Evolutionary conservation across 2,888 invertebrate genomes (phyloP), one percentile per base, ranked within the genome.

Genomic region (Ceriagrion tenellum): DNA sequence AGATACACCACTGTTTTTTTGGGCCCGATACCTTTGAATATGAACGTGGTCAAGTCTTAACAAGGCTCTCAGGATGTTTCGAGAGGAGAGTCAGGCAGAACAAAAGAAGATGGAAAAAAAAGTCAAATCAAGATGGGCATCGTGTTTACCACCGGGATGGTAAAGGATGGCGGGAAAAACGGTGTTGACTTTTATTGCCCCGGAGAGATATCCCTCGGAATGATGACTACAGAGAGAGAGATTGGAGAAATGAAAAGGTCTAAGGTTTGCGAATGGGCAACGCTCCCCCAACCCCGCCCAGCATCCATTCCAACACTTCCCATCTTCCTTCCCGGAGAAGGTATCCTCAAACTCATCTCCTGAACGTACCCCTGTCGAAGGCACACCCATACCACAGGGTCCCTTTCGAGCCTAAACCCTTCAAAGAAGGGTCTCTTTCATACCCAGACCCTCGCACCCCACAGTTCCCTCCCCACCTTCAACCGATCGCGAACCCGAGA

Each of bases 161-260:
- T 10, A 69, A 69, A 26, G 20, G 69, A 69, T n/a, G 10, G 20
- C 3, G 26, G n/a, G 69, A n/a, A 69, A 69, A 69, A 69, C 26
- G 69, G 69, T 69, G 69, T 69, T 69, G 69, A 69, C 69, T 69
- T 69, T 69, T 69, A 35, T 81, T 81, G 30, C 81, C 26, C 81
- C 30, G 81, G 81, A 35, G 35, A 81, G 81, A 35, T 26, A 69
- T 69, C 69, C 81, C n/a, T 13, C 81, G 35, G 35, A 81, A 81
- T 16, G 81, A 35, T 81, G 81, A 18, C 81, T 81, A 20, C 59
- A 59, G 16, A 59, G 59, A 59, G 59, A 35, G 35, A 35, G 18
- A 26, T 26, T 23, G 18, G 30, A 16, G 35, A 6, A 81, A 81
- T 30, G 35, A 35, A 81, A 35, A 81, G 30, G 35, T 0, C 30